Conservation (phyloP, 1,140 invertebrate species). For the Hyphantria cunea region DNA sequence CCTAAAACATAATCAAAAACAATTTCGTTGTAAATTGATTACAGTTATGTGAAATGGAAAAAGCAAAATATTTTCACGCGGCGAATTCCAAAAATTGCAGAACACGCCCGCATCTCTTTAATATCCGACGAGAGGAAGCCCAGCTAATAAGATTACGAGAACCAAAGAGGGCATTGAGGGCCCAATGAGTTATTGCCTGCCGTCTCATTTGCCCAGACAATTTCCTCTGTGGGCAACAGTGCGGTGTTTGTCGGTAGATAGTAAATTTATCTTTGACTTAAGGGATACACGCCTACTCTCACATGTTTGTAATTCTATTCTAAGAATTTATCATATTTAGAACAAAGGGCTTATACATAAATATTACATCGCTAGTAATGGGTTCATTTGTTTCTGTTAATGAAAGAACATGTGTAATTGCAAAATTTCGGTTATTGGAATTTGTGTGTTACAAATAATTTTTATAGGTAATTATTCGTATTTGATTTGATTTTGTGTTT, state of each 20-base stretch:
- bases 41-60: not conserved
- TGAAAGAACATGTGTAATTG: no score
- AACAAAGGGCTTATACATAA: not conserved
- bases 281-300: slow-evolving; percentile 16
- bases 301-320: slow-evolving; percentile 14
- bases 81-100: slow-evolving; percentile 7
- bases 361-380: not conserved
- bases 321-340: not conserved
- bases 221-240: slow-evolving; percentile 59
- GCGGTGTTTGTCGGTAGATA: slow-evolving; percentile 49
- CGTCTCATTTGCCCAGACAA: slow-evolving; percentile 64
- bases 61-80: slow-evolving; percentile 5
- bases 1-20: not conserved
- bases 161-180: slow-evolving; percentile 61
- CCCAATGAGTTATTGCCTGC: slow-evolving; percentile 59
- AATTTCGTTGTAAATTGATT: not conserved
- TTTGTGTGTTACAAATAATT: no score
- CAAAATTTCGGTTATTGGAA: no score
- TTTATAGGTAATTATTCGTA: no score
- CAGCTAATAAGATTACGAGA: slow-evolving; percentile 60
- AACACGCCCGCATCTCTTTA: slow-evolving; percentile 29
- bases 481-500: not conserved
- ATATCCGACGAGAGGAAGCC: slow-evolving; percentile 42
- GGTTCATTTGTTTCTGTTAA: no score
- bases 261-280: slow-evolving; percentile 52